phyloP scores from a whole-genome alignment of 1,140 invertebrate species.

The Zaprionus inermis region DNA sequence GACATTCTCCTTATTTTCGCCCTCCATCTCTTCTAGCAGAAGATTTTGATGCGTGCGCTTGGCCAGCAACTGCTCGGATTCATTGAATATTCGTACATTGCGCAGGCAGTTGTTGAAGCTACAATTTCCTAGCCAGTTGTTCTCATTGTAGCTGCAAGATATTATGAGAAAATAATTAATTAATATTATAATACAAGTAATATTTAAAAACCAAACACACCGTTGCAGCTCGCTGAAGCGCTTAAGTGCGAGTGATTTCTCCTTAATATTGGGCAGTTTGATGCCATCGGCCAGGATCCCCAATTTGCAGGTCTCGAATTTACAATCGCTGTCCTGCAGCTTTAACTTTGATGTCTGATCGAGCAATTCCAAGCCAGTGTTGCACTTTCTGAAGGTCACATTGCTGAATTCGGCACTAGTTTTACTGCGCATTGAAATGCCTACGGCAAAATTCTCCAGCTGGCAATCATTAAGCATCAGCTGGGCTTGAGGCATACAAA shows the following conservation, averaged over 20 bases:
- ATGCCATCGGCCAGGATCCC: conserved; percentile 57
- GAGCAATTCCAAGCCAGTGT: conserved; percentile 62
- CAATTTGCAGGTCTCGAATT: conserved; percentile 56
- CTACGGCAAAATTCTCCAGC: conserved; percentile 82
- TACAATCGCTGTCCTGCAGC: conserved; percentile 55
- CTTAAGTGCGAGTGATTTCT: conserved; percentile 37
- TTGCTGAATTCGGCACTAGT: conserved; percentile 47
- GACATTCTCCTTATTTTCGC: conserved; percentile 66
- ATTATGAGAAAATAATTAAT: background rate
- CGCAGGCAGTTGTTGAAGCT: conserved; percentile 49
- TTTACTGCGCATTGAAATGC: conserved; percentile 55
- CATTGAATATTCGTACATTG: conserved; percentile 45
- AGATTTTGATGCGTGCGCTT: conserved; percentile 54
- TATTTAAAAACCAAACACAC: conserved; percentile 21
- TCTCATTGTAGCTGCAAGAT: conserved; percentile 52
- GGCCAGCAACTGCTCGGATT: conserved; percentile 54
- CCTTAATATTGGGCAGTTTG: conserved; percentile 6
- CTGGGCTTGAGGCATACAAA: conserved; percentile 74
- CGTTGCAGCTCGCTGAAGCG: conserved; percentile 55
- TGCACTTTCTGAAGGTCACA: conserved; percentile 51
- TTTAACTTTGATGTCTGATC: conserved; percentile 41
- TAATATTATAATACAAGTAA: background rate
- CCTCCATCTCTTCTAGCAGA: conserved; percentile 52
- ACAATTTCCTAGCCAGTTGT: conserved; percentile 56
- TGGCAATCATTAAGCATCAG: conserved; percentile 78